phyloP scores from a whole-genome alignment of 2,797 vertebrate genomes.

The Sarcoramphus papa region DNA sequence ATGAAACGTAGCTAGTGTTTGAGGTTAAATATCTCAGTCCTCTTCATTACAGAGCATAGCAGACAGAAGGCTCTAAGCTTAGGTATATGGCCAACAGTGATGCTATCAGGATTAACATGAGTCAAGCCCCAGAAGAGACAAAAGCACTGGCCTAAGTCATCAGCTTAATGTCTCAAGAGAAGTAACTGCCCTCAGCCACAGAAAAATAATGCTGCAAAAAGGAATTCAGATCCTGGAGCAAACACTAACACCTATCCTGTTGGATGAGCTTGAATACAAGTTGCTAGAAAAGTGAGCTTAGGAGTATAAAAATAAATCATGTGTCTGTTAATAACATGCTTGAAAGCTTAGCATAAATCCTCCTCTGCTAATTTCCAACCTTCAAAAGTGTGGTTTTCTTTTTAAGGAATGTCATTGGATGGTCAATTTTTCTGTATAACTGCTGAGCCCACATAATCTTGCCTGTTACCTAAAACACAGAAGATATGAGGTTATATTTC shows the following conservation, averaged over 20 bases:
- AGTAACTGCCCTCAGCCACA: background rate
- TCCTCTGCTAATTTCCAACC: conserved; percentile 62
- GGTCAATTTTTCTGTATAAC: conserved; percentile 81
- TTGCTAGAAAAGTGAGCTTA: background rate
- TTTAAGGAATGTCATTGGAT: conserved; percentile 81
- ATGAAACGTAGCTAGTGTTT: background rate
- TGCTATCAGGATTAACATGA: background rate
- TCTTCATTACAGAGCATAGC: background rate
- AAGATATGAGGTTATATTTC: background rate
- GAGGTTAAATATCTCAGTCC: background rate
- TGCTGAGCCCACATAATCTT: conserved; percentile 83
- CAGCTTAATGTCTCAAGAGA: background rate
- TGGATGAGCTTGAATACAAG: background rate
- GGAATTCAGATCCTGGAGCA: background rate
- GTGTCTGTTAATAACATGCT: background rate
- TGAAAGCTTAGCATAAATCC: background rate
- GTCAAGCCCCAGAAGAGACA: background rate
- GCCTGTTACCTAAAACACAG: conserved; percentile 75
- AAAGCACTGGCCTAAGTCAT: background rate
- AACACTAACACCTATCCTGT: background rate
- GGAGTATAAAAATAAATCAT: background rate
- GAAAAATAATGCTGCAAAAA: background rate
- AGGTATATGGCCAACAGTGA: background rate
- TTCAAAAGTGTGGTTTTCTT: conserved; percentile 75
- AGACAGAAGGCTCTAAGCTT: background rate